Conservation (phyloP, 2,797 vertebrate species). For the Melopsittacus undulatus region DNA sequence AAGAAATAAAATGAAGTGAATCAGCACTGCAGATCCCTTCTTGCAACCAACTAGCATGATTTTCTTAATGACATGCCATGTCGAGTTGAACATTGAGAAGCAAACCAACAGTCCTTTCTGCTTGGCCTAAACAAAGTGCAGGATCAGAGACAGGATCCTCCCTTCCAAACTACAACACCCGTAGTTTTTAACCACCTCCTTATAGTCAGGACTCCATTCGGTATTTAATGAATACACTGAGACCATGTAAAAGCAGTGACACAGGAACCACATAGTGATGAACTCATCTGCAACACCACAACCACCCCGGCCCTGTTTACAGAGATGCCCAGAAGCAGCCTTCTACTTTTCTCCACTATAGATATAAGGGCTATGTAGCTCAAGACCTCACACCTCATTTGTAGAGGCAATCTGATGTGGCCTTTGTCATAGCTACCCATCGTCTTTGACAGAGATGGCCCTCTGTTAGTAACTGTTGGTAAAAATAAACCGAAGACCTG, state of each 20-base stretch:
- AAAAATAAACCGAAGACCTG: conserved; percentile 9
- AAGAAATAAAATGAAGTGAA: background rate
- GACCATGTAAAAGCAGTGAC: background rate
- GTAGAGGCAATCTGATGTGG: background rate
- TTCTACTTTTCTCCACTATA: background rate
- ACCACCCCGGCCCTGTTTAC: background rate
- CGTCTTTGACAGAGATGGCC: background rate
- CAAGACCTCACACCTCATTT: background rate
- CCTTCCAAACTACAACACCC: background rate
- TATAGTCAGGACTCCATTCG: background rate
- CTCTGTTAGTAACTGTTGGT: background rate
- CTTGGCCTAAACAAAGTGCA: background rate
- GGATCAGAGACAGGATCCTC: background rate
- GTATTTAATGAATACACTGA: background rate
- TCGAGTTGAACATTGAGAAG: background rate
- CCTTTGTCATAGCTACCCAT: background rate
- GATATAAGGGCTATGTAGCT: background rate
- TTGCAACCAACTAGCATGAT: background rate
- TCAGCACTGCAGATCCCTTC: background rate
- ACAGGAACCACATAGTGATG: rapidly evolving
- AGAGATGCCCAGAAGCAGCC: background rate
- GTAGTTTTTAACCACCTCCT: background rate
- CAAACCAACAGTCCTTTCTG: background rate
- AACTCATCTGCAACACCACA: background rate
- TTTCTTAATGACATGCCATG: background rate